Conservation (phyloP, 2,113 vertebrate species). For the Gambusia holbrooki region DNA sequence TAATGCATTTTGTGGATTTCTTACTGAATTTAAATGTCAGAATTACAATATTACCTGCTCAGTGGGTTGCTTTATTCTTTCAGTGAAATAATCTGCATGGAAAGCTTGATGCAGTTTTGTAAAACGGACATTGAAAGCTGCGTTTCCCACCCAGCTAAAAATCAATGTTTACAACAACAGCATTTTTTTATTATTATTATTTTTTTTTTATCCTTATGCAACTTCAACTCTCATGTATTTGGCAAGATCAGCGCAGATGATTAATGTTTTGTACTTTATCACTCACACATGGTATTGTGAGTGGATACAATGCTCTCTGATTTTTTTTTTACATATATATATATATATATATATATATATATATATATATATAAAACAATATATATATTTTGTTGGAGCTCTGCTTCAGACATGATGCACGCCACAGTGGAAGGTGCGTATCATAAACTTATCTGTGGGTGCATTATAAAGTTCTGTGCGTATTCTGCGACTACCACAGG, state of each 20-base stretch:
- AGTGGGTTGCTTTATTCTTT: no score
- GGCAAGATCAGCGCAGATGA: background rate
- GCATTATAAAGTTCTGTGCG: background rate
- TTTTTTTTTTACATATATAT: background rate
- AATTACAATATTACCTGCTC: background rate
- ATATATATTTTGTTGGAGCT: background rate
- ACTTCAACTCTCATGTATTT: background rate
- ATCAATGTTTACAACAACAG: background rate
- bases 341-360: no score
- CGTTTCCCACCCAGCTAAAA: background rate
- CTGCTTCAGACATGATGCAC: background rate
- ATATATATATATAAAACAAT: no score
- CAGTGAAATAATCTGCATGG: no score
- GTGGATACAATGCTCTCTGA: background rate
- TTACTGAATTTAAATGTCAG: background rate
- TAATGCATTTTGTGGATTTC: background rate
- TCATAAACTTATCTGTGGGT: background rate
- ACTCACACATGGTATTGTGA: background rate
- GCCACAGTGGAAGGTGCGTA: background rate
- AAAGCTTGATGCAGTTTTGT: no score
- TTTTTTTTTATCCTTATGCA: background rate
- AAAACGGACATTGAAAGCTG: background rate
- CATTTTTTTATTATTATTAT: no score
- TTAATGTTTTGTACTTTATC: background rate
- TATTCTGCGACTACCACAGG: constrained; percentile 9